Base-by-base conservation (phyloP, 2,113 vertebrate species). In the Verasper variegatus region DNA sequence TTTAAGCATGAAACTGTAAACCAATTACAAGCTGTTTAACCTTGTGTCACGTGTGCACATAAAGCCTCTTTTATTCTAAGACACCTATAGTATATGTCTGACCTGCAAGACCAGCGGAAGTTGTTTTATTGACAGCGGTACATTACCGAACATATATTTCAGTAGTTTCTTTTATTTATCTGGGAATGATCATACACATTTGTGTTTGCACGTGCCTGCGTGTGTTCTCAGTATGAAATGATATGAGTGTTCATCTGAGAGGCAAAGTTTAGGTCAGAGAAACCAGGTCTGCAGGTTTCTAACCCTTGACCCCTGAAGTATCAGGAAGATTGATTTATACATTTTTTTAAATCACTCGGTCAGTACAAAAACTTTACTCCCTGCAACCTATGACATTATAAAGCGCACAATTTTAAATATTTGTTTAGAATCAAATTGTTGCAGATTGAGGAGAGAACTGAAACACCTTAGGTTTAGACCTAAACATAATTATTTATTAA, bases 21-120 rank as follows among this genome's bases (percentile, higher is more conserved):
- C 88, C 81, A 74, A 82, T 91, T 88, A 87, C 57, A 54, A 85
- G 77, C 89, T 70, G 79, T 83, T 90, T 80, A 86, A 82, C 79
- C 42, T 37, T 0, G 40, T 1, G 76, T 83, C 83, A 91, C 84
- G 67, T 82, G 82, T 69, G n/a, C 0, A 51, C 63, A 76, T 21
- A 88, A 90, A 91, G 77, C 89, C 70, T 85, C 76, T 86, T 72
- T 84, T 59, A 82, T 51, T 74, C 78, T 47, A 15, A 69, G 27
- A 23, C 31, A 60, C 70, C 69, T 65, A 35, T 23, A n/a, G 40
- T 35, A 15, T 51, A 64, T 8, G 14, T 40, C 42, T 37, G 18
- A 8, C 24, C 27, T n/a, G 18, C 13, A 58, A 18, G 26, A 55
- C 26, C 58, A 23, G 59, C 1, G 5, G n/a, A 20, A 13, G 24